phyloP scores from a whole-genome alignment of 2,113 vertebrate species.

The Bubo blakistoni region DNA sequence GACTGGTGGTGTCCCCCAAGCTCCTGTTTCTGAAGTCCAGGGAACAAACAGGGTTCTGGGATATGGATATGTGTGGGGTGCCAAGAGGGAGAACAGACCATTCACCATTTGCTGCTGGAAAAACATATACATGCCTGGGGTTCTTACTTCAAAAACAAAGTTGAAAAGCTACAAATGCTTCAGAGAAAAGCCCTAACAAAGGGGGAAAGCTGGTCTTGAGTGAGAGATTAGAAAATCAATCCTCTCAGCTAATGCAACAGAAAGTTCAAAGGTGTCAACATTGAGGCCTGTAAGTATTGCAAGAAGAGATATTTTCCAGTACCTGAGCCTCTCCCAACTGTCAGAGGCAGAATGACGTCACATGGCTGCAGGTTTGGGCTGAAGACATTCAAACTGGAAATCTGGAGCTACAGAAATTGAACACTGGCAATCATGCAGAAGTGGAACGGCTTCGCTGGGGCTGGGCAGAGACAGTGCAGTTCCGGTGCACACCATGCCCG shows the following conservation, averaged over 20 bases:
- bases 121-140: background rate
- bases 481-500: background rate
- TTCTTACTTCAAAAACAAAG: conserved; percentile 30
- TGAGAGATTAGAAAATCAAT: conserved; percentile 8
- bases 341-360: background rate
- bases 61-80: background rate
- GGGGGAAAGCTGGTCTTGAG: background rate
- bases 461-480: background rate
- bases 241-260: background rate
- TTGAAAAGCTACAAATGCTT: conserved; percentile 1
- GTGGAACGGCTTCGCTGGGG: accelerated
- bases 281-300: background rate
- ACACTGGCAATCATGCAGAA: accelerated
- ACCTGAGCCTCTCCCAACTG: background rate
- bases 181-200: background rate
- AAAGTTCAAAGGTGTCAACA: background rate
- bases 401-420: background rate
- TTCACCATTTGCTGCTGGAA: conserved; percentile 2
- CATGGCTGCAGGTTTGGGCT: background rate
- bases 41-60: background rate
- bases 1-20: accelerated
- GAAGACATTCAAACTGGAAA: background rate
- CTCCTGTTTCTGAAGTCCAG: background rate
- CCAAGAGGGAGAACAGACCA: background rate
- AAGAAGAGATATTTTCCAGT: background rate